Evolutionary conservation across 2,888 invertebrate genomes (phyloP).

Genomic region (Sialis lutaria): DNA sequence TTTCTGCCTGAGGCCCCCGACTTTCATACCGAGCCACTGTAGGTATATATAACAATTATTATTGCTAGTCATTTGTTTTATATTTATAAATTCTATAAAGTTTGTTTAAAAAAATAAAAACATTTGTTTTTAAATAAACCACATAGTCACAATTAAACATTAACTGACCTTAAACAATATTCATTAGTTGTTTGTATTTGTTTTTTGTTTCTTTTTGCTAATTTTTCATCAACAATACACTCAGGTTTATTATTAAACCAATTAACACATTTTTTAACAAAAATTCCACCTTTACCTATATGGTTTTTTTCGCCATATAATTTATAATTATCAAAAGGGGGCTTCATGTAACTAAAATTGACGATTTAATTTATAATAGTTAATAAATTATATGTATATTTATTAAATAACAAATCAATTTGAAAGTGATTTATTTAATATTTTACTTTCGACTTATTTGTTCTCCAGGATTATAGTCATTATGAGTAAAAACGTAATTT

Average conservation of each 20-base stretch:
- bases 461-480: conserved; percentile 28
- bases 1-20: too few relatives aligned
- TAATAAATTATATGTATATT: background rate
- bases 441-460: conserved; percentile 22
- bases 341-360: conserved; percentile 18
- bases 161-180: too few relatives aligned
- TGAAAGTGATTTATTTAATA: background rate
- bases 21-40: too few relatives aligned
- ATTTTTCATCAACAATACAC: conserved; percentile 23
- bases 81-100: too few relatives aligned
- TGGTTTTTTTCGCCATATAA: conserved; percentile 28
- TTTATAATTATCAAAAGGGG: conserved; percentile 25
- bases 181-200: conserved; percentile 15
- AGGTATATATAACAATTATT: too few relatives aligned
- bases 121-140: too few relatives aligned
- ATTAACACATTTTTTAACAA: conserved; percentile 27
- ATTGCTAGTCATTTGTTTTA: too few relatives aligned
- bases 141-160: too few relatives aligned
- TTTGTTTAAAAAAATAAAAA: too few relatives aligned
- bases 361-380: too few relatives aligned
- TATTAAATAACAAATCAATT: background rate
- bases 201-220: conserved; percentile 24
- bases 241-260: conserved; percentile 23
- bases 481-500: conserved; percentile 28
- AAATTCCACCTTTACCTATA: conserved; percentile 29